A percentile compares a stretch with the other conserved stretches of the same genome.
These are phyloP conservation scores for Dissostichus mawsoni DNA, from an alignment of 2,113 vertebrate species.

Conservation along the genomic window DNA sequence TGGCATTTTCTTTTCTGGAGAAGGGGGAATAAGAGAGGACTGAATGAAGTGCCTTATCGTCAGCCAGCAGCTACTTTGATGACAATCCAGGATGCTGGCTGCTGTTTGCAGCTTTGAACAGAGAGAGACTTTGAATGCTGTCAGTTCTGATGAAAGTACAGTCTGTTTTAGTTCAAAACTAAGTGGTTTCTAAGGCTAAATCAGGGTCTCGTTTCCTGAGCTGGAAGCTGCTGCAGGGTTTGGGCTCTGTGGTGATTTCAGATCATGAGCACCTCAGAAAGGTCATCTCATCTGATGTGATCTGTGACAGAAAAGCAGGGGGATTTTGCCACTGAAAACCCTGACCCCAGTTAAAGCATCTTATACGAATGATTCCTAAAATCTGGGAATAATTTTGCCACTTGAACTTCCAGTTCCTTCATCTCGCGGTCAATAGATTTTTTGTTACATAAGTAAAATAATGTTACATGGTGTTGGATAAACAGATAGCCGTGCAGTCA, in stretches of 20 bases:
- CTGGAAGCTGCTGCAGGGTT: neutral
- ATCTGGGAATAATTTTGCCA: too few species aligned
- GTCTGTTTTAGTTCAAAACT: neutral
- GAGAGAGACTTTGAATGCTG: conserved; percentile 7
- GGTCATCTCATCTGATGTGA: neutral
- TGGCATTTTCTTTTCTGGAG: conserved; percentile 16
- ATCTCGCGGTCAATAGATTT: too few species aligned
- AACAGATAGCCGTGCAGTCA: too few species aligned
- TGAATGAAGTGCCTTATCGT: conserved; percentile 7
- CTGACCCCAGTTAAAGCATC: neutral
- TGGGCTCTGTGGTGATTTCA: too few species aligned
- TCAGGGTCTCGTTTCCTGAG: neutral
- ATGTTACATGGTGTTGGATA: too few species aligned
- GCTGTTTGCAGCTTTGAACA: conserved; percentile 3
- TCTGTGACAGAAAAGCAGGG: neutral
- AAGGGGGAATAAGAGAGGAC: neutral
- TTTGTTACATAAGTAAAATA: too few species aligned
- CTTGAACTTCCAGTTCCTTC: too few species aligned
- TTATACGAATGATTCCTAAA: too few species aligned
- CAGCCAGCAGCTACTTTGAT: conserved; percentile 30
- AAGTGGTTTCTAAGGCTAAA: neutral
- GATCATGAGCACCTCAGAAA: neutral
- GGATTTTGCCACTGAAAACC: neutral
- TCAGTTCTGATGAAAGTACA: neutral
- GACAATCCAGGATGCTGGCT: conserved; percentile 3